Evolutionary conservation across 2,797 vertebrate species (phyloP), one percentile per base, ranked within the genome.

Genomic region (Esox lucius): DNA sequence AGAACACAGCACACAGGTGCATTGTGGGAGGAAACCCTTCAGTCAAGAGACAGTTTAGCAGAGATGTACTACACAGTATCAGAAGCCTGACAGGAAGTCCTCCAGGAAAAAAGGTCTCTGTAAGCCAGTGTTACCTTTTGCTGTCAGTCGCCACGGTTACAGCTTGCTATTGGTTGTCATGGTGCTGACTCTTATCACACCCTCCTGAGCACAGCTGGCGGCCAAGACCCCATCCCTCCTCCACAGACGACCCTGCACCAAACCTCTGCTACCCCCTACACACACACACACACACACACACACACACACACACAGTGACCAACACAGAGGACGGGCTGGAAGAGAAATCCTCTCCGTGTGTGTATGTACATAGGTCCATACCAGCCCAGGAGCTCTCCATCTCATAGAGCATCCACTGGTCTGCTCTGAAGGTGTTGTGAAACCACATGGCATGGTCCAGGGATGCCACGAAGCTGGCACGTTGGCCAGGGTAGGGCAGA

Each of bases 371-470:
- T 65, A 5, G 5, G 89, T 93, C 91, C 75, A 87, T 42, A 97
- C 97, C 97, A 72, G 97, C 94, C 97, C 97, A 99, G 5, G 97
- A 95, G 82, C 97, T 99, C 86, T 98, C 96, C 0, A 96, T 98
- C 84, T 99, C 96, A 0, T 98, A 98, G 5, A 99, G 83, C 96
- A 99, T 99, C 97, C 97, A 99, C 82, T 98, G 94, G 42, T 99
- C 97, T 0, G 96, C 93, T 76, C 96, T 92, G 92, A 99, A 99
- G 0, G 95, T 95, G 0, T 86, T 91, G 0, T 98, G 97, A 89
- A 99, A 99, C 97, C 97, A 99, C 96, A 99, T 96, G 84, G 97
- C 95, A 39, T 99, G 98, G 86, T 99, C 96, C 1, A 99, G 89
- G 0, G 98, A 99, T 78, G 87, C 97, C 3, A 91, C 78, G 79